These are phyloP conservation scores for Otolemur garnettii DNA, from an alignment of 2,113 vertebrate genomes.

Conservation along the genomic window DNA sequence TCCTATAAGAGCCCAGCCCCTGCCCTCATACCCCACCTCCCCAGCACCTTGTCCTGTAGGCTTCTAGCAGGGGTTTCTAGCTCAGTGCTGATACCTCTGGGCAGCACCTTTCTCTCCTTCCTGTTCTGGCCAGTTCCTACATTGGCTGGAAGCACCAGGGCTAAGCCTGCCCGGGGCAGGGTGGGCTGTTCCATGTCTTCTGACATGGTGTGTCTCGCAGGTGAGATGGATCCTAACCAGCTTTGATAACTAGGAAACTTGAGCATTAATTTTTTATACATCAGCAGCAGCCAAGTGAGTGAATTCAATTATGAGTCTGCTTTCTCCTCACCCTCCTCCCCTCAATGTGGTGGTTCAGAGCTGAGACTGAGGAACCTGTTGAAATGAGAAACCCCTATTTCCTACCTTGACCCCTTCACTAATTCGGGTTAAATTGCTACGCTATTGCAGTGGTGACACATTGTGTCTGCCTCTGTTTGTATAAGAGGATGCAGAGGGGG, in stretches of 20 bases:
- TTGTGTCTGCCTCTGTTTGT: constrained; percentile 92
- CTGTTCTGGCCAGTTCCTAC: constrained; percentile 27
- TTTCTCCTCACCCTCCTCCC: constrained; percentile 76
- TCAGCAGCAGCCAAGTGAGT: constrained; percentile 86
- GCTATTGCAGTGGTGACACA: constrained; percentile 89
- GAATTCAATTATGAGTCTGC: constrained; percentile 88
- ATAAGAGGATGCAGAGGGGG: constrained; percentile 90
- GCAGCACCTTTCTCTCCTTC: neutral
- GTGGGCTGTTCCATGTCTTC: constrained; percentile 81
- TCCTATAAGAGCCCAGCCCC: neutral
- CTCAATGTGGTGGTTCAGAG: constrained; percentile 82
- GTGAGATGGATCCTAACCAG: constrained; percentile 84
- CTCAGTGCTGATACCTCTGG: neutral
- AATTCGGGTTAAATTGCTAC: constrained; percentile 93
- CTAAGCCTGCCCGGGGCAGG: constrained; percentile 46
- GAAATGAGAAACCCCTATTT: constrained; percentile 91
- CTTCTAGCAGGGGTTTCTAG: constrained; percentile 20
- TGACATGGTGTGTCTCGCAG: constrained; percentile 84
- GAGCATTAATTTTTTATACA: constrained; percentile 90
- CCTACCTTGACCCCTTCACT: constrained; percentile 90
- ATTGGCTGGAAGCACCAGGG: constrained; percentile 57
- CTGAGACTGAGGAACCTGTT: constrained; percentile 89
- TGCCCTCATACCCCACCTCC: neutral
- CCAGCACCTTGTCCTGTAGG: neutral
- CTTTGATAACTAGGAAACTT: constrained; percentile 87